phyloP scores from a whole-genome alignment of 2,113 vertebrate genomes.

The Calyptomena viridis region DNA sequence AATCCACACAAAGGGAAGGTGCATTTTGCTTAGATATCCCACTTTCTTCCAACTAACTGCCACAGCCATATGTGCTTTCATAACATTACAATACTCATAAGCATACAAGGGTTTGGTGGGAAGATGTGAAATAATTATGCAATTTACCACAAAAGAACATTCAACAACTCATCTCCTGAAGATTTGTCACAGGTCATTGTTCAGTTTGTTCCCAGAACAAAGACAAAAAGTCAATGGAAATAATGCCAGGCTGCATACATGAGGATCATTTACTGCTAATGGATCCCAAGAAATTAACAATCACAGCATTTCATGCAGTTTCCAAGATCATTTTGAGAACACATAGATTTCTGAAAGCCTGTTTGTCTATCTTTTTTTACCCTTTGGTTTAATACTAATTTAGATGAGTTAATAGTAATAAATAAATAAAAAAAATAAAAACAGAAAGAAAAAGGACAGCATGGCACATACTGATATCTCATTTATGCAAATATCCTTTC shows the following conservation, averaged over 20 bases:
- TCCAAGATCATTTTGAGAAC: background rate
- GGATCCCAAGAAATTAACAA: background rate
- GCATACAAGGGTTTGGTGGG: background rate
- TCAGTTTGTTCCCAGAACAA: background rate
- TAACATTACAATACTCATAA: background rate
- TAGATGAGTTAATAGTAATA: background rate
- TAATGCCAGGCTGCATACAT: background rate
- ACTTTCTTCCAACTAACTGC: background rate
- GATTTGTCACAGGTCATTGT: background rate
- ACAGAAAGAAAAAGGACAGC: background rate
- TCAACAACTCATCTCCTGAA: background rate
- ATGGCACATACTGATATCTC: background rate
- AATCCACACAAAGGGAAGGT: constrained; percentile 32
- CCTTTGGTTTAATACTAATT: background rate
- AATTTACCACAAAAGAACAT: background rate
- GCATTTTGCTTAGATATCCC: background rate
- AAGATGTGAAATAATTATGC: background rate
- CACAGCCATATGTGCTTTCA: background rate
- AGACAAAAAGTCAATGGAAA: background rate
- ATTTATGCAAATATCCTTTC: background rate
- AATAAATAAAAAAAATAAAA: background rate
- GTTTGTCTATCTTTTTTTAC: background rate
- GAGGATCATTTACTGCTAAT: background rate
- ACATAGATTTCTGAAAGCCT: background rate
- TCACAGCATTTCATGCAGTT: background rate